Conservation (phyloP, 2,113 vertebrate genomes). For the Nesoenas mayeri region DNA sequence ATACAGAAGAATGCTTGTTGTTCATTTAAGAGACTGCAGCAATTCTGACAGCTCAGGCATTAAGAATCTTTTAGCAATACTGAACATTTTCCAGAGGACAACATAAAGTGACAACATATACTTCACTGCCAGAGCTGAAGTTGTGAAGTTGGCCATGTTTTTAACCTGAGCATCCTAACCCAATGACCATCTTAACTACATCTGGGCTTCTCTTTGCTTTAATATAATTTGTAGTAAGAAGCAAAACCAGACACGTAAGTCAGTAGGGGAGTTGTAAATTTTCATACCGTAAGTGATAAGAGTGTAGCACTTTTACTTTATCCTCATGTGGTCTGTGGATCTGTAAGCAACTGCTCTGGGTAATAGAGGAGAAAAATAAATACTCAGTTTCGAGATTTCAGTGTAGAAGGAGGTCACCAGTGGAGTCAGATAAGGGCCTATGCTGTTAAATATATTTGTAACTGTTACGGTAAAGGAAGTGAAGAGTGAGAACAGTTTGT, state of each 20-base stretch:
- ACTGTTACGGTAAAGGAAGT: background rate
- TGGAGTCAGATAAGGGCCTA: background rate
- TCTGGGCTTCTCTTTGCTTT: background rate
- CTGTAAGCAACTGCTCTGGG: background rate
- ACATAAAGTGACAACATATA: background rate
- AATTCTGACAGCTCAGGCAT: constrained; percentile 33
- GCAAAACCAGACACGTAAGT: background rate
- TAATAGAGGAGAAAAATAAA: background rate
- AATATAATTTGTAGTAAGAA: background rate
- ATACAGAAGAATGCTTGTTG: constrained; percentile 1
- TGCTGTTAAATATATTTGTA: background rate
- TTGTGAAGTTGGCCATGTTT: background rate
- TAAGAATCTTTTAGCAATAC: constrained; percentile 13
- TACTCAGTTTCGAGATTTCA: background rate
- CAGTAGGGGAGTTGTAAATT: background rate
- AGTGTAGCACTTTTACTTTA: background rate
- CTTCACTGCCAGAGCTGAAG: background rate
- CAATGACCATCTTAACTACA: background rate
- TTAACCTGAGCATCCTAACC: background rate
- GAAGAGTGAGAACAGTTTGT: background rate
- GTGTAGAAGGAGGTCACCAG: background rate
- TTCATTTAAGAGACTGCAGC: constrained; percentile 21
- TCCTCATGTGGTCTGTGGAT: background rate
- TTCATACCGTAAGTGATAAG: background rate
- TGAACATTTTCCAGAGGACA: constrained; percentile 11